Conservation (phyloP, 2,888 invertebrate species). For the Folsomia candida region DNA sequence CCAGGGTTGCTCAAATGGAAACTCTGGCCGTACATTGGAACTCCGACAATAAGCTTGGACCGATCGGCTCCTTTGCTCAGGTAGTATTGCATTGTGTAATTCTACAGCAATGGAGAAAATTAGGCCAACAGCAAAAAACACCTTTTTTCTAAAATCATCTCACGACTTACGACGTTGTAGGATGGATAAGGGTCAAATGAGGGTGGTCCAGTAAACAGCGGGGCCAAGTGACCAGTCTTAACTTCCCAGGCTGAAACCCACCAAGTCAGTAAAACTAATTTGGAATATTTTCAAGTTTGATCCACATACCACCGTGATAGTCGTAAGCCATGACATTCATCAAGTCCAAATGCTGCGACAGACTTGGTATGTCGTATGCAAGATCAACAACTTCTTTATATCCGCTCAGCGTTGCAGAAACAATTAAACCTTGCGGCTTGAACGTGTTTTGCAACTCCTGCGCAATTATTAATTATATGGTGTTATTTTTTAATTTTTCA, state of each 20-base stretch:
- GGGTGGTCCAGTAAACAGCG: constrained; percentile 54
- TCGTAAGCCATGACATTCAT: constrained; percentile 95
- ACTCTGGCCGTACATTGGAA: constrained; percentile 86
- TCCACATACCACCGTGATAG: constrained; percentile 62
- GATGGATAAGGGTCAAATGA: constrained; percentile 39
- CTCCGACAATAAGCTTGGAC: constrained; percentile 73
- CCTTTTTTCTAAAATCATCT: not conserved
- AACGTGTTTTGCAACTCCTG: constrained; percentile 68
- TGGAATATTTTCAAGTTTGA: too few relatives aligned
- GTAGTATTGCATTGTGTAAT: constrained; percentile 55
- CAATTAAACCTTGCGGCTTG: constrained; percentile 56
- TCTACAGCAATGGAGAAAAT: constrained; percentile 42
- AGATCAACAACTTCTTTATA: constrained; percentile 85
- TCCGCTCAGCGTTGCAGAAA: constrained; percentile 69
- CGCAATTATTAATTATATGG: constrained; percentile 12
- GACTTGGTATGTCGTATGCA: constrained; percentile 88
- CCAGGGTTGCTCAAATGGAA: constrained; percentile 63
- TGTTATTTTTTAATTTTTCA: not conserved
- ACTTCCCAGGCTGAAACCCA: constrained; percentile 84
- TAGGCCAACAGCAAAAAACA: not conserved
- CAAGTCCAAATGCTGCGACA: constrained; percentile 87
- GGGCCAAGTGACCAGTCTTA: constrained; percentile 88
- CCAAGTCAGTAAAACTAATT: constrained; percentile 25
- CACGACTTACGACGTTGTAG: constrained; percentile 44
- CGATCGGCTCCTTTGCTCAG: constrained; percentile 61